Conservation (phyloP, 2,797 vertebrate genomes). For the Limosa lapponica region DNA sequence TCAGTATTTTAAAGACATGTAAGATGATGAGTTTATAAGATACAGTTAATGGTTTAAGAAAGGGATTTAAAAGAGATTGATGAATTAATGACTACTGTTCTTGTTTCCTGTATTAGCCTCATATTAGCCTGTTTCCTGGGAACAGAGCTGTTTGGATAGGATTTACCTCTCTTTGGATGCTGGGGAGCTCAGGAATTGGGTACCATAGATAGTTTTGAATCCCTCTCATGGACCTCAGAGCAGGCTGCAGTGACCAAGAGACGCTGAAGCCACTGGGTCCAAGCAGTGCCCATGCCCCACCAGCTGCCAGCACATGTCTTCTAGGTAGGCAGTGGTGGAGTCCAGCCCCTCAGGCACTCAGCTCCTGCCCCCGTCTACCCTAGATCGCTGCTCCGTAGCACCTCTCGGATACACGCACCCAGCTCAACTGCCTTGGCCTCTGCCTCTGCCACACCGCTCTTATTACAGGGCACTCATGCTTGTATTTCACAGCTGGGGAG, state of each 20-base stretch:
- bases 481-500: not conserved
- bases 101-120: not conserved
- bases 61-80: not conserved
- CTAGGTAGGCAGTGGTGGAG: not conserved
- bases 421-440: not conserved
- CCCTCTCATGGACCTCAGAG: not conserved
- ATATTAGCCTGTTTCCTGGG: not conserved
- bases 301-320: not conserved
- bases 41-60: not conserved
- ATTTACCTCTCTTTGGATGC: not conserved
- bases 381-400: accelerated
- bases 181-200: not conserved
- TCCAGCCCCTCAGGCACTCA: not conserved
- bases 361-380: not conserved
- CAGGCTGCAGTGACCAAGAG: not conserved
- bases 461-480: not conserved
- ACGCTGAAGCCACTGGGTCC: not conserved
- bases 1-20: not conserved
- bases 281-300: not conserved
- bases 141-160: not conserved
- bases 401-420: not conserved
- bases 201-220: not conserved
- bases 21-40: not conserved
- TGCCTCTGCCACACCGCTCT: not conserved
- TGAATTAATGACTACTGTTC: not conserved